phyloP scores from a whole-genome alignment of 2,888 invertebrate species.

The Camptogramma bilineatum region DNA sequence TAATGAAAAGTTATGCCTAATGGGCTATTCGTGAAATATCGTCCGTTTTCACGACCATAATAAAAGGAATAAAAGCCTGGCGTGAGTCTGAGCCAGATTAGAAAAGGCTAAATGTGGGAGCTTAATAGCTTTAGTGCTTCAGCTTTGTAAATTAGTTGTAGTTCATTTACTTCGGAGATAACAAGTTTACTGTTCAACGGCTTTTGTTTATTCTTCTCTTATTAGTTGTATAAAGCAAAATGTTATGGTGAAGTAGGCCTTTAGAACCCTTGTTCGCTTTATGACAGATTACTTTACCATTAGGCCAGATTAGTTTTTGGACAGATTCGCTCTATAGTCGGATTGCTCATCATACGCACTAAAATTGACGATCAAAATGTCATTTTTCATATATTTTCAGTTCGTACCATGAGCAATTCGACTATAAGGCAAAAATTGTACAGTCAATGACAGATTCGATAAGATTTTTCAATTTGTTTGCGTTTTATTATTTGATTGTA shows the following conservation, averaged over 20 bases:
- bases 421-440: no score
- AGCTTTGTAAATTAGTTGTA: constrained; percentile 25
- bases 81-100: constrained; percentile 31
- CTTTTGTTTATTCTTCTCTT: constrained; percentile 8
- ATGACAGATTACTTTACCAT: no score
- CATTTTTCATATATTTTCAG: no score
- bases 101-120: constrained; percentile 33
- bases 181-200: constrained; percentile 10
- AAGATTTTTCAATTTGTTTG: no score
- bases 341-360: no score
- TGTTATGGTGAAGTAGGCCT: not conserved
- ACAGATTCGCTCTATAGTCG: no score
- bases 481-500: no score
- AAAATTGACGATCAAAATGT: no score
- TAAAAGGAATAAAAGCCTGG: constrained; percentile 29
- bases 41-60: constrained; percentile 15
- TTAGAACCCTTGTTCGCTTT: no score
- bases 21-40: constrained; percentile 41
- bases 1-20: constrained; percentile 50
- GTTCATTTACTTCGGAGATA: constrained; percentile 20
- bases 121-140: constrained; percentile 24
- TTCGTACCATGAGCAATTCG: no score
- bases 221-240: not conserved
- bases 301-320: no score
- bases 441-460: no score